Percentiles rank a stretch among this genome's conserved stretches.
Conservation (phyloP, 2,113 vertebrate species). For the Anseranas semipalmata region DNA sequence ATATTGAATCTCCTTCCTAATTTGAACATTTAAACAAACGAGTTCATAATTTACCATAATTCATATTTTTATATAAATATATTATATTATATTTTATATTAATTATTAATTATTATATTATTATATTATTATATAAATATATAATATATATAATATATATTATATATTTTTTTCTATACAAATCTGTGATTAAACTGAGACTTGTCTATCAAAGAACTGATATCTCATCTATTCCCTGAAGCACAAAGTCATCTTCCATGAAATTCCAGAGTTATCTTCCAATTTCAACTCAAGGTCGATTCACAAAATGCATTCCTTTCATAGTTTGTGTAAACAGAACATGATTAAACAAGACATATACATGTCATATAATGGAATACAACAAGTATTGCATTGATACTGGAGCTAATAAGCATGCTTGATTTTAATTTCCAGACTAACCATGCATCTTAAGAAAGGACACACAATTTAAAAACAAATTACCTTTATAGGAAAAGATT, state of each 20-base stretch:
- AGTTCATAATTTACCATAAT: background rate
- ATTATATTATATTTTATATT: too few relatives aligned
- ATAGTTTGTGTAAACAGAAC: background rate
- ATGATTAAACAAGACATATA: background rate
- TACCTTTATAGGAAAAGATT: background rate
- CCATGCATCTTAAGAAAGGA: background rate
- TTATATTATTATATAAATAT: too few relatives aligned
- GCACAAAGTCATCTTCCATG: background rate
- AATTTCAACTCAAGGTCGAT: background rate
- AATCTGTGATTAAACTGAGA: background rate
- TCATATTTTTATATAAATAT: too few relatives aligned
- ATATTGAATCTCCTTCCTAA: background rate
- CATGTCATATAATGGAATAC: too few relatives aligned
- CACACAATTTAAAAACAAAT: background rate
- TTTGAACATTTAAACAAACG: background rate
- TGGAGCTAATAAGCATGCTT: background rate
- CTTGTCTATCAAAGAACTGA: background rate
- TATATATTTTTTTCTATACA: too few relatives aligned
- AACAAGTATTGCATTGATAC: background rate
- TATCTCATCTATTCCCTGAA: background rate
- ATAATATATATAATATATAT: too few relatives aligned
- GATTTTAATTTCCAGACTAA: background rate
- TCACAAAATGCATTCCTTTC: background rate
- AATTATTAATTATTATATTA: too few relatives aligned
- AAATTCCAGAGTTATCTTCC: background rate